Conservation (phyloP, 2,113 vertebrate genomes). For the Hydrochoerus hydrochaeris region DNA sequence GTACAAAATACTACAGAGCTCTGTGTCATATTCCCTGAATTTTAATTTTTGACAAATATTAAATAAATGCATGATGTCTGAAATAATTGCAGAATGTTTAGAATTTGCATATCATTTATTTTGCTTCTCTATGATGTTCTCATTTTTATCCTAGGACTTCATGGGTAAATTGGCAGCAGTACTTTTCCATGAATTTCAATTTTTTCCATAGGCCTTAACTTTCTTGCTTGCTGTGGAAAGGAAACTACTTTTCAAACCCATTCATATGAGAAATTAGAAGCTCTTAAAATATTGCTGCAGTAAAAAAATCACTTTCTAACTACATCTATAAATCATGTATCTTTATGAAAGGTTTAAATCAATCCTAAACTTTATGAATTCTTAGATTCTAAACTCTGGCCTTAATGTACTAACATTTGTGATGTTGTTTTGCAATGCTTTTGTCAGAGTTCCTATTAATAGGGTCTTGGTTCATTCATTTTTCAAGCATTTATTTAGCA, state of each 20-base stretch:
- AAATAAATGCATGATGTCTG: background rate
- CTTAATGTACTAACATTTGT: background rate
- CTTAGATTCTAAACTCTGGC: background rate
- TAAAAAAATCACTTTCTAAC: background rate
- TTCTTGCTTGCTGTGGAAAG: constrained; percentile 16
- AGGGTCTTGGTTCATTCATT: background rate
- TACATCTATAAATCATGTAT: background rate
- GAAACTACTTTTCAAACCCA: background rate
- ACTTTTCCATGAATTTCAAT: background rate
- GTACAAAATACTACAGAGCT: background rate
- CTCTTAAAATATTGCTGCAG: background rate
- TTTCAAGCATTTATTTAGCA: background rate
- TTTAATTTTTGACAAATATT: constrained; percentile 1
- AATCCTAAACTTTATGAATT: background rate
- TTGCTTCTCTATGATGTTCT: background rate
- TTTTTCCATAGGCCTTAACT: constrained; percentile 25
- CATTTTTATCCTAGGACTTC: background rate
- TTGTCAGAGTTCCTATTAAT: background rate
- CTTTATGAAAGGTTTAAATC: background rate
- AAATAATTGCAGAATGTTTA: constrained; percentile 1
- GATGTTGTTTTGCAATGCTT: background rate
- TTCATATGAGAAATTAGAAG: constrained; percentile 54
- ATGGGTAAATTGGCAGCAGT: background rate
- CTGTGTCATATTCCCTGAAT: background rate
- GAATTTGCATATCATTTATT: constrained; percentile 9